phyloP scores from a whole-genome alignment of 1,140 invertebrate species.

The Zaprionus camerounensis region DNA sequence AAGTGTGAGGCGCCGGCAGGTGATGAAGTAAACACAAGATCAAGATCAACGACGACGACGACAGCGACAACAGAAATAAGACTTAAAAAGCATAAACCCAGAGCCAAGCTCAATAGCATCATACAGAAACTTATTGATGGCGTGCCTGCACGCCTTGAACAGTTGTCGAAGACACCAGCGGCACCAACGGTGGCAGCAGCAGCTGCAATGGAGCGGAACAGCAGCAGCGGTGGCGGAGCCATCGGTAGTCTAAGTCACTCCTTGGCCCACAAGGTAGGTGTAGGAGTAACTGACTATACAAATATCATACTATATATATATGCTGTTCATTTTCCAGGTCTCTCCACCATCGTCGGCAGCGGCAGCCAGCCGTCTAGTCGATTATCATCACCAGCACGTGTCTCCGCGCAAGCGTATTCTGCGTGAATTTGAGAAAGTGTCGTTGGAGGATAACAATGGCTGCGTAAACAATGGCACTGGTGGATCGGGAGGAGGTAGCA shows the following conservation, averaged over 20 bases:
- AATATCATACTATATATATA: background rate
- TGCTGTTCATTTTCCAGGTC: conserved; percentile 39
- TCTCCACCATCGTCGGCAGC: conserved; percentile 70
- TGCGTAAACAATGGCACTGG: conserved; percentile 57
- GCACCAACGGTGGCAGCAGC: conserved; percentile 13
- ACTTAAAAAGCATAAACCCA: conserved; percentile 69
- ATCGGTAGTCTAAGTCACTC: conserved; percentile 67
- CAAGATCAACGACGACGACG: conserved; percentile 7
- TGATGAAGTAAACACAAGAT: background rate
- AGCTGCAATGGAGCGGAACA: conserved; percentile 41
- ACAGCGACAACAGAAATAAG: conserved; percentile 45
- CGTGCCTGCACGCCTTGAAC: conserved; percentile 71
- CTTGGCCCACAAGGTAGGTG: conserved; percentile 67
- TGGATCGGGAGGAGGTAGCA: conserved; percentile 75
- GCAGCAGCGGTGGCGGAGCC: conserved; percentile 56
- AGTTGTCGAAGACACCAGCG: conserved; percentile 68
- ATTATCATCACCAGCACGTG: conserved; percentile 86
- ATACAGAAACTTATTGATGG: conserved; percentile 82
- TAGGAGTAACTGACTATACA: background rate
- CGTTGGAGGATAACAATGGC: conserved; percentile 86
- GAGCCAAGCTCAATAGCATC: conserved; percentile 77
- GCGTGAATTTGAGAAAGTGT: conserved; percentile 89
- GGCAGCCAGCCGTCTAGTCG: conserved; percentile 76
- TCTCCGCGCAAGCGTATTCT: conserved; percentile 90
- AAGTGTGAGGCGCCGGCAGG: conserved; percentile 35